Percentiles rank a stretch among this genome's conserved stretches.
These are phyloP conservation scores for Synanthedon myopaeformis DNA, from an alignment of 2,888 invertebrate genomes.

Conservation along the genomic window DNA sequence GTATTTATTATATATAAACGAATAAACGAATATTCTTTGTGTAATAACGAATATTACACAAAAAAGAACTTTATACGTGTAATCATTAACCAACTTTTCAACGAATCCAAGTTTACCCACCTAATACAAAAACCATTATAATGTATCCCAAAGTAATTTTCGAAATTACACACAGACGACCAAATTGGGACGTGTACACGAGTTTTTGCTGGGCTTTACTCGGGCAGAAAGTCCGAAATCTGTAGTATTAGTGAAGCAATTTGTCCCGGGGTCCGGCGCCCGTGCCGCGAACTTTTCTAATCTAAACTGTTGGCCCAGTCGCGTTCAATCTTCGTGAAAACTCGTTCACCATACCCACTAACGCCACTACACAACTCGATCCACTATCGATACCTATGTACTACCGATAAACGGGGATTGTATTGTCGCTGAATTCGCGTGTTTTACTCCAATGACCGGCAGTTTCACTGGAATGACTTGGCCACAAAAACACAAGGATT, in stretches of 20 bases:
- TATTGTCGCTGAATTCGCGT: constrained; percentile 5
- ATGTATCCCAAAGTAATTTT: constrained; percentile 10
- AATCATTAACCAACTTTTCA: constrained; percentile 9
- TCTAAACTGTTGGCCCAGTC: constrained; percentile 54
- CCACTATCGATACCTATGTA: constrained; percentile 6
- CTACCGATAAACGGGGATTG: constrained; percentile 7
- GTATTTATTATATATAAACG: no score
- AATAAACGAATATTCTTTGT: no score
- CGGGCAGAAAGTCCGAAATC: constrained; percentile 31
- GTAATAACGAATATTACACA: no score
- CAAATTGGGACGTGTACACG: constrained; percentile 15
- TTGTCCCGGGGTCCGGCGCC: constrained; percentile 39
- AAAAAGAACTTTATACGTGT: neutral
- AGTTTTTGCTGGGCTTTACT: constrained; percentile 40
- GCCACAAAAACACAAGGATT: no score
- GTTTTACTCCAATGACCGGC: constrained; percentile 5
- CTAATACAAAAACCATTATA: constrained; percentile 15
- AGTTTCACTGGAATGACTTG: no score
- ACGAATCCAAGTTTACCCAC: neutral
- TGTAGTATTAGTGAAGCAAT: constrained; percentile 66
- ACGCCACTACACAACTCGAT: constrained; percentile 5
- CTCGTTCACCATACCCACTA: constrained; percentile 19
- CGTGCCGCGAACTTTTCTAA: constrained; percentile 59
- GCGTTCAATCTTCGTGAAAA: constrained; percentile 45
- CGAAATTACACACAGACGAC: constrained; percentile 10